These are phyloP conservation scores for Sciurus vulgaris DNA, from an alignment of 2,797 vertebrate genomes.

Conservation along the genomic window DNA sequence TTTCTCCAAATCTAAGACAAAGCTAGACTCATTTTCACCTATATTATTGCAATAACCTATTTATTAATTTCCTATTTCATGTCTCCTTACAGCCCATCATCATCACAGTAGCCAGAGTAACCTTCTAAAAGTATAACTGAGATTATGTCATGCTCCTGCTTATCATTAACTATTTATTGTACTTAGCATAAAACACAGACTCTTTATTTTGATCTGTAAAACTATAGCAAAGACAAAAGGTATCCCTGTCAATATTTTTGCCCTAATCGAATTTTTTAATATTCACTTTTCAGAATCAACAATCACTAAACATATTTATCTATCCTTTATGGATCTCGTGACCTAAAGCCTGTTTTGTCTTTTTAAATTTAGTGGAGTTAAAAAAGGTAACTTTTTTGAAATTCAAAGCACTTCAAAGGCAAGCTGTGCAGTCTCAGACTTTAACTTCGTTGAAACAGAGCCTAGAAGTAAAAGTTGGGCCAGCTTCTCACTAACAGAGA, in stretches of 20 bases:
- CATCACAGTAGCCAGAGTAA: not conserved
- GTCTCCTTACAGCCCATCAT: not conserved
- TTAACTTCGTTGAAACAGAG: conserved; percentile 20
- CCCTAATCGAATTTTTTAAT: not conserved
- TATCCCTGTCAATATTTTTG: not conserved
- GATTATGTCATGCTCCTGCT: not conserved
- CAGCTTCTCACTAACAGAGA: not conserved
- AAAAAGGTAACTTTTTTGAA: not conserved
- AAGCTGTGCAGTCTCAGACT: not conserved
- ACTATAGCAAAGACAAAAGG: not conserved
- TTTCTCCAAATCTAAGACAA: not conserved
- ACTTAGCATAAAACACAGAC: not conserved
- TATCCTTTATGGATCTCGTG: not conserved
- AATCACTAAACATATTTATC: conserved; percentile 24
- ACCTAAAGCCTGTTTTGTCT: not conserved
- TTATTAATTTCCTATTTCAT: not conserved
- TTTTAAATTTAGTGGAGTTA: not conserved
- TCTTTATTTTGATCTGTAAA: not conserved
- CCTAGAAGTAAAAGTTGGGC: not conserved
- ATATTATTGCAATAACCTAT: not conserved
- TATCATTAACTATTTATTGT: not conserved
- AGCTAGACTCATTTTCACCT: not conserved
- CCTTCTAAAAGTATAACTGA: not conserved
- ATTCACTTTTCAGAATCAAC: not conserved
- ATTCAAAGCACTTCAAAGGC: not conserved